Evolutionary conservation across 2,888 invertebrate species (phyloP).

Genomic region (Hofmannophila pseudospretella): DNA sequence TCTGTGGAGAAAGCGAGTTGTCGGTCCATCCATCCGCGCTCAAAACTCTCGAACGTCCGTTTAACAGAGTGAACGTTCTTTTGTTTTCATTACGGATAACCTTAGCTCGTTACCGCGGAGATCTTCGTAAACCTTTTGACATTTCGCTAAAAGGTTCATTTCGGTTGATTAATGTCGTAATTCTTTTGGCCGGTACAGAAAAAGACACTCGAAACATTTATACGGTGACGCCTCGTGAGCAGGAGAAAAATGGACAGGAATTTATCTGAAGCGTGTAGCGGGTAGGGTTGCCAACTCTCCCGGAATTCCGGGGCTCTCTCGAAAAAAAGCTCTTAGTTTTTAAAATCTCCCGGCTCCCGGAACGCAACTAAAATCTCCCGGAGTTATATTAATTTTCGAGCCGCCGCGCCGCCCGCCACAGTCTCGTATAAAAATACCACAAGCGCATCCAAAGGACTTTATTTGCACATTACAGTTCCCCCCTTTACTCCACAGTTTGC

Average conservation of each 20-base stretch:
- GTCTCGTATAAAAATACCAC: no score
- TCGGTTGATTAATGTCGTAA: constrained; percentile 68
- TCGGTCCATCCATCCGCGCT: constrained; percentile 18
- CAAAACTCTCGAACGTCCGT: constrained; percentile 1
- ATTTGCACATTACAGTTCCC: no score
- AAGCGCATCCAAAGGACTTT: no score
- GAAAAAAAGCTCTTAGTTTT: no score
- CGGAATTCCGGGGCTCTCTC: no score
- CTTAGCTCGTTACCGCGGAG: constrained; percentile 47
- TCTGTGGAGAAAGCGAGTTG: constrained; percentile 59
- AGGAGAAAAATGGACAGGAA: constrained; percentile 58
- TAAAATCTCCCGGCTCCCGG: no score
- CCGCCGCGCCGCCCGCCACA: no score
- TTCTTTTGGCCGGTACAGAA: constrained; percentile 60
- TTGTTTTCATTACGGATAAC: constrained; percentile 60
- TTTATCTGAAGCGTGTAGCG: constrained; percentile 54
- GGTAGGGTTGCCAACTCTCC: no score
- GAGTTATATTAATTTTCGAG: no score
- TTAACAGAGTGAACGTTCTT: constrained; percentile 50
- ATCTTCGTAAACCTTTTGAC: constrained; percentile 68
- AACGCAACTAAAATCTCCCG: no score
- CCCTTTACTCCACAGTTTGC: no score
- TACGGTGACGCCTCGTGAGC: constrained; percentile 53
- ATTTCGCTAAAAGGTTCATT: constrained; percentile 72
- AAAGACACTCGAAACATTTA: constrained; percentile 57